Evolutionary conservation across 2,797 vertebrate genomes (phyloP).

Genomic region (Sphenodon punctatus): DNA sequence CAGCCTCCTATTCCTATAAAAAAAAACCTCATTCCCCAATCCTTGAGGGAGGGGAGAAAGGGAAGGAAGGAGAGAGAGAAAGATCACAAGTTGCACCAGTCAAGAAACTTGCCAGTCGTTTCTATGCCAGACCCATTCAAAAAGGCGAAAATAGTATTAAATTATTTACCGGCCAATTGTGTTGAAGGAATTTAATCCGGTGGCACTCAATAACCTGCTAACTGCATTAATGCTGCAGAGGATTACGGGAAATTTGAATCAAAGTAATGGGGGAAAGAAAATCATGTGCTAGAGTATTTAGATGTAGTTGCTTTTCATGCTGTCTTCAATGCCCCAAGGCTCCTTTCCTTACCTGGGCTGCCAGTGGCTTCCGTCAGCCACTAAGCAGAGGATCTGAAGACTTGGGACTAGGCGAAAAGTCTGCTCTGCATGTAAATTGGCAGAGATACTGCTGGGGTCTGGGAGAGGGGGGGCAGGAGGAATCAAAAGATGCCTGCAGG

Average conservation of each 20-base stretch:
- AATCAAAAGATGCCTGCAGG: neutral
- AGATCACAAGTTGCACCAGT: neutral
- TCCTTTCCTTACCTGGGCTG: constrained; percentile 21
- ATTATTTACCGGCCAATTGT: constrained; percentile 56
- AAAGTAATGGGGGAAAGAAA: constrained; percentile 62
- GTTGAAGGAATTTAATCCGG: constrained; percentile 39
- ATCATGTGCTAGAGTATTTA: constrained; percentile 47
- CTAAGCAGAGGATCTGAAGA: neutral
- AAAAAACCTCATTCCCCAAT: too few species aligned
- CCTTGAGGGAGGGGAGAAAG: neutral
- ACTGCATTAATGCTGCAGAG: constrained; percentile 46
- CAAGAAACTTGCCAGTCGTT: constrained; percentile 44
- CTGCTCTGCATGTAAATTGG: constrained; percentile 43
- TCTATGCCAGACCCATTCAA: neutral
- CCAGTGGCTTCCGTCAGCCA: neutral
- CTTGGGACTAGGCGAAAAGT: constrained; percentile 30
- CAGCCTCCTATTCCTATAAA: too few species aligned
- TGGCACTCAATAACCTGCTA: constrained; percentile 50
- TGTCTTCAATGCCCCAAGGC: neutral
- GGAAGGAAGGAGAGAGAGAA: neutral
- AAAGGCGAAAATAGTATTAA: constrained; percentile 40
- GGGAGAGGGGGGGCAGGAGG: neutral
- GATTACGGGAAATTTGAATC: constrained; percentile 63
- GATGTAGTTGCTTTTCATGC: constrained; percentile 43
- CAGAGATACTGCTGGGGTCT: constrained; percentile 44